Percentiles rank a stretch among this genome's conserved stretches.
Conservation (phyloP, 2,888 invertebrate species). For the Unio delphinus region DNA sequence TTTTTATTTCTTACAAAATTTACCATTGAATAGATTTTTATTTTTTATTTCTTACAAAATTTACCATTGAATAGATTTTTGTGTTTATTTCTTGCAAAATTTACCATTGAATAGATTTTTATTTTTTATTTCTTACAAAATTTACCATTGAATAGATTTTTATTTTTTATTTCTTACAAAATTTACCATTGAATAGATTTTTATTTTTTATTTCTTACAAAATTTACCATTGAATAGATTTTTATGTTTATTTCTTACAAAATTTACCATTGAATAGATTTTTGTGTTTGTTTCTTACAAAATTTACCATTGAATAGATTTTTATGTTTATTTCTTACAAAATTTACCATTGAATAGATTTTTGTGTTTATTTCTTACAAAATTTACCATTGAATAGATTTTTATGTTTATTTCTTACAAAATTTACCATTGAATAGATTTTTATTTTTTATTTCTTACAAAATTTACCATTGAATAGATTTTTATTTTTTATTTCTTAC, state of each 20-base stretch:
- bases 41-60: not conserved
- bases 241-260: not conserved
- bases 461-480: too few species aligned
- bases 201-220: not conserved
- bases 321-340: not conserved
- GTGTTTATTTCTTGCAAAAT: not conserved
- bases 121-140: not conserved
- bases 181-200: too few species aligned
- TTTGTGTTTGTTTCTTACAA: not conserved
- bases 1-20: not conserved
- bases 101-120: too few species aligned
- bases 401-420: not conserved
- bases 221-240: too few species aligned
- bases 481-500: not conserved
- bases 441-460: not conserved
- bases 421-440: too few species aligned
- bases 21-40: too few species aligned
- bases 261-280: too few species aligned
- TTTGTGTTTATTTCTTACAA: not conserved
- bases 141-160: too few species aligned
- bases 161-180: not conserved
- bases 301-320: too few species aligned
- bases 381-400: too few species aligned
- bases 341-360: too few species aligned
- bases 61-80: too few species aligned